phyloP scores from a whole-genome alignment of 2,113 vertebrate species.

The Xiphophorus maculatus region DNA sequence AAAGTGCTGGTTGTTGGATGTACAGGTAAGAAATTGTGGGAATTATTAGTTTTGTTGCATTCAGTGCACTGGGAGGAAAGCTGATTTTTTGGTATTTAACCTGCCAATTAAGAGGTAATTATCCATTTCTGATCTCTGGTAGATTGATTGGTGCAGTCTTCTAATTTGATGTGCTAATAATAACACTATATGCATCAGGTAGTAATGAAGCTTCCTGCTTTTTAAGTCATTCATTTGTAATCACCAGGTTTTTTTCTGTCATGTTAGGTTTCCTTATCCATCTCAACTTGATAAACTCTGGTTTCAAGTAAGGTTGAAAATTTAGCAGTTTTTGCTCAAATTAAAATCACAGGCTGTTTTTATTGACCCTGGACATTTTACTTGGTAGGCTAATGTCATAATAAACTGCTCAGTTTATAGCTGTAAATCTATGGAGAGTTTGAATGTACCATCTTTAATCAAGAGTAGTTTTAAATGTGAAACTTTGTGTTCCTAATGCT shows the following conservation, averaged over 20 bases:
- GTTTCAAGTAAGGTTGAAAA: not conserved
- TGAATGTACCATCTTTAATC: too few species aligned
- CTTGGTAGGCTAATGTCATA: not conserved
- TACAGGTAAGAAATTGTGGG: too few species aligned
- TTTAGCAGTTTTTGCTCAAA: not conserved
- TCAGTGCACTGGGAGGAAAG: not conserved
- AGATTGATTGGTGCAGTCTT: too few species aligned
- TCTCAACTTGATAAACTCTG: not conserved
- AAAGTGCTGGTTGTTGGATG: too few species aligned
- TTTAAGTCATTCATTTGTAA: too few species aligned
- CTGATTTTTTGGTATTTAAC: too few species aligned
- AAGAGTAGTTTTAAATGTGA: not conserved
- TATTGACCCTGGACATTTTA: not conserved
- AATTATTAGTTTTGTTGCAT: not conserved
- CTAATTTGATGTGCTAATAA: too few species aligned
- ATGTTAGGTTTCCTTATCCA: not conserved
- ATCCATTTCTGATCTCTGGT: too few species aligned
- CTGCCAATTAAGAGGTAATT: too few species aligned
- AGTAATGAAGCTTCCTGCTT: too few species aligned
- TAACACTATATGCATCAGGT: not conserved
- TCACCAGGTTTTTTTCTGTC: too few species aligned
- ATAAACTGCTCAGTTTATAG: conserved; percentile 14
- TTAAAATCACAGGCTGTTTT: not conserved
- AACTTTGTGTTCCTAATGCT: not conserved
- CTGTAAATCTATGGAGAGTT: not conserved